A percentile compares a stretch with the other conserved stretches of the same genome.
These are phyloP conservation scores for Cordilura impudica DNA, from an alignment of 2,888 invertebrate genomes.

Conservation along the genomic window DNA sequence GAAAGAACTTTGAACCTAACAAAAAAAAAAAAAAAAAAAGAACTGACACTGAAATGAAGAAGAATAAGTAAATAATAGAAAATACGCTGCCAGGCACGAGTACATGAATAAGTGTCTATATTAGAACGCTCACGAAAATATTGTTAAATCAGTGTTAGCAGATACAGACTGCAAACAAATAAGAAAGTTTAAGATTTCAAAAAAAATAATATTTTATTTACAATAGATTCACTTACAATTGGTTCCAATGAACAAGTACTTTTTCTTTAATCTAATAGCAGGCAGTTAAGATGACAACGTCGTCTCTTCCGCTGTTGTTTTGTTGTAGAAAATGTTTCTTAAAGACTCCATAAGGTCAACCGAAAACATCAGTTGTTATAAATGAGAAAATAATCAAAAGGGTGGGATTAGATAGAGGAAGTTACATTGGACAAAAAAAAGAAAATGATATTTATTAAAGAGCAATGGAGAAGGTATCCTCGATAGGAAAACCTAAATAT, in stretches of 20 bases:
- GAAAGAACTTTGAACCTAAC: constrained; percentile 23
- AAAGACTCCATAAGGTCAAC: constrained; percentile 46
- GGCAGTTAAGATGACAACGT: not conserved
- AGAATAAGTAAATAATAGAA: not conserved
- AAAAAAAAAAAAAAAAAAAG: not conserved
- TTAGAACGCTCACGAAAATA: constrained; percentile 10
- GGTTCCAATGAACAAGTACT: not conserved
- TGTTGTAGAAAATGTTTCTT: constrained; percentile 3
- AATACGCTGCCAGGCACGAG: constrained; percentile 12
- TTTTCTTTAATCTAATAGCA: not conserved
- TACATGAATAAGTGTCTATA: constrained; percentile 2
- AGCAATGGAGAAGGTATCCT: not conserved
- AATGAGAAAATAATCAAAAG: not conserved
- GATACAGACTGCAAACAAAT: not conserved
- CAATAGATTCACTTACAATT: constrained; percentile 21
- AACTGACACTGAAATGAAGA: not conserved
- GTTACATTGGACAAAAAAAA: not conserved
- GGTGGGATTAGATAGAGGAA: not conserved
- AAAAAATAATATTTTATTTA: constrained; percentile 22
- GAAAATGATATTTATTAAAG: constrained; percentile 18
- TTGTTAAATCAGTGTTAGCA: not conserved
- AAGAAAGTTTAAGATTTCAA: not conserved
- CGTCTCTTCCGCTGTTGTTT: not conserved
- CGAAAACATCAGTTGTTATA: constrained; percentile 1
- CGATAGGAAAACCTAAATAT: no score